Percentiles rank a stretch among this genome's conserved stretches.
These are phyloP conservation scores for Thunnus maccoyii DNA, from an alignment of 2,113 vertebrate genomes.

Conservation along the genomic window DNA sequence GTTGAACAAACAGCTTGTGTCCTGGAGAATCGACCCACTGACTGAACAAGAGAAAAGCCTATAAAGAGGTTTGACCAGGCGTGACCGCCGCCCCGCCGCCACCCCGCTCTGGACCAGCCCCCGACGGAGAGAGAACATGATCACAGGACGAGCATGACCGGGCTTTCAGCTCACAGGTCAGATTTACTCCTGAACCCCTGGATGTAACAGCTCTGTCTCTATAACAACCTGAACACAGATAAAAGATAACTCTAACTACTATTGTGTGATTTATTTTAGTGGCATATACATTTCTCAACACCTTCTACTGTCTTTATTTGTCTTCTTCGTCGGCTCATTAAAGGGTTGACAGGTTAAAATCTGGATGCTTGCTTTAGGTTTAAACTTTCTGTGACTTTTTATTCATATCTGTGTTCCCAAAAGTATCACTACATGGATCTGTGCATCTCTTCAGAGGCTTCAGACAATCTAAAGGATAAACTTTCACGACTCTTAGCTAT, in stretches of 20 bases:
- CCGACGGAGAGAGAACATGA: conserved; percentile 4
- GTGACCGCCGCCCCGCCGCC: background rate
- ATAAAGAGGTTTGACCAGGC: background rate
- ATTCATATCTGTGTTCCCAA: too few species aligned
- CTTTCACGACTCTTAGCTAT: background rate
- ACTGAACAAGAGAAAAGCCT: conserved; percentile 3
- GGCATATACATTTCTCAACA: background rate
- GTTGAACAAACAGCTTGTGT: background rate
- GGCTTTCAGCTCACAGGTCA: conserved; percentile 30
- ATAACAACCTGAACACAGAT: background rate
- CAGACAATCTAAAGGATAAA: conserved; percentile 1
- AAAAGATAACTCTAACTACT: too few species aligned
- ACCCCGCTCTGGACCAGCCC: background rate
- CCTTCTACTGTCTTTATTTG: background rate
- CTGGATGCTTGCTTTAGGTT: too few species aligned
- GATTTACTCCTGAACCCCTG: conserved; percentile 10
- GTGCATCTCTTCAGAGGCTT: background rate
- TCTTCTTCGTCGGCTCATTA: background rate
- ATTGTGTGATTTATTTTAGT: too few species aligned
- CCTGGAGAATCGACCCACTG: background rate
- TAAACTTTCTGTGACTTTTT: too few species aligned
- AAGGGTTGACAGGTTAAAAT: background rate
- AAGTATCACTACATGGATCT: background rate
- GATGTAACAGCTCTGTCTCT: background rate
- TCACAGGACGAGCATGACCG: background rate